These are phyloP conservation scores for Tychaedon coryphoeus DNA, from an alignment of 2,113 vertebrate species.

Conservation along the genomic window DNA sequence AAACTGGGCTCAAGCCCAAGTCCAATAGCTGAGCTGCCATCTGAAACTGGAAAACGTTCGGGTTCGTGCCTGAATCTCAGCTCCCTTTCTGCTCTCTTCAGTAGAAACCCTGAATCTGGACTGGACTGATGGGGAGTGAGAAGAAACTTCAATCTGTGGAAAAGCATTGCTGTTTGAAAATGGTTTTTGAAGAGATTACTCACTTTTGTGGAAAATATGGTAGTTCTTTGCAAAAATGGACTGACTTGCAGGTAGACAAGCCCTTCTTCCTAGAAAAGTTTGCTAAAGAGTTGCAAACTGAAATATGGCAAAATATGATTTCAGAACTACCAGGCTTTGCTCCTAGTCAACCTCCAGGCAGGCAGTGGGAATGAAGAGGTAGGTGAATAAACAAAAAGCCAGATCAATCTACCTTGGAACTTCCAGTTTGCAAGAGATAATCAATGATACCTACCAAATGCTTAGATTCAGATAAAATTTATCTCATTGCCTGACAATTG, in stretches of 20 bases:
- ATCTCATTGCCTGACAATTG: not conserved
- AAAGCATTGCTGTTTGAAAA: not conserved
- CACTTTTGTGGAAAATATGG: not conserved
- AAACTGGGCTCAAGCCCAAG: constrained; percentile 22
- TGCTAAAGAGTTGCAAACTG: not conserved
- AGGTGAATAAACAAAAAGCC: not conserved
- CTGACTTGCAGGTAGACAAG: not conserved
- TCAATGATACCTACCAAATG: not conserved
- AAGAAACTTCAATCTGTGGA: not conserved
- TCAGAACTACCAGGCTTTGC: not conserved
- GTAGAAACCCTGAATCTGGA: not conserved
- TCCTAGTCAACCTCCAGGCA: not conserved
- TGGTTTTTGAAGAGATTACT: not conserved
- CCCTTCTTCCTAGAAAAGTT: not conserved
- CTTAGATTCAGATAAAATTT: not conserved
- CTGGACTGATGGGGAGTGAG: not conserved
- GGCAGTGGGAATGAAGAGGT: not conserved
- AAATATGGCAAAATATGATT: not conserved
- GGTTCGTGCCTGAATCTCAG: not conserved
- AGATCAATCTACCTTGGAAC: not conserved
- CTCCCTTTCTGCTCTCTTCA: not conserved
- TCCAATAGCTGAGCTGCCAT: not conserved
- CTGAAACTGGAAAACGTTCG: not conserved
- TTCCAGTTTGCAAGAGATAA: not conserved
- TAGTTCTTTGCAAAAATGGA: not conserved